These are phyloP conservation scores for Ophraella communa DNA, from an alignment of 2,888 invertebrate genomes.

Conservation along the genomic window DNA sequence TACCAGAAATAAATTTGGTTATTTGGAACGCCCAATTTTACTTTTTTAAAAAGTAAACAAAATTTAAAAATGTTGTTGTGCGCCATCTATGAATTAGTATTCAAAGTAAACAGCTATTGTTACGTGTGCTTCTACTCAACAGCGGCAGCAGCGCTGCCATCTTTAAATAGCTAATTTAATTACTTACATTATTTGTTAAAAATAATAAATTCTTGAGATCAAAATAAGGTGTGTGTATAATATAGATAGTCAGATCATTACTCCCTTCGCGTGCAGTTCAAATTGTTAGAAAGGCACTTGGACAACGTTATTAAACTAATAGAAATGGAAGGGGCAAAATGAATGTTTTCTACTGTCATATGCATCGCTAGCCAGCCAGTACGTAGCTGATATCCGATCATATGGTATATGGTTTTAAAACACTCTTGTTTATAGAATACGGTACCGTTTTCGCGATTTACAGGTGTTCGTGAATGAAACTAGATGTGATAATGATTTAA, in stretches of 20 bases:
- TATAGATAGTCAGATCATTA: not conserved
- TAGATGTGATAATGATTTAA: slow-evolving; percentile 17
- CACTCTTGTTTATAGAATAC: slow-evolving; percentile 1
- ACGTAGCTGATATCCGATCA: slow-evolving; percentile 3
- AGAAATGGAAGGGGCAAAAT: not conserved
- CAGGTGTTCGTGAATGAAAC: slow-evolving; percentile 20
- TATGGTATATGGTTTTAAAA: slow-evolving; percentile 1
- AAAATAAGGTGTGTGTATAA: too few species aligned
- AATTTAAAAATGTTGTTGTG: too few species aligned
- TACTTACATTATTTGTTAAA: too few species aligned
- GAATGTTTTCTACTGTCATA: not conserved
- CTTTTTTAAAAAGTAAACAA: too few species aligned
- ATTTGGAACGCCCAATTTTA: too few species aligned
- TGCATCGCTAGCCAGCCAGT: not conserved
- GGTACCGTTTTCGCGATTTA: slow-evolving; percentile 1
- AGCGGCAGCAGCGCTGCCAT: too few species aligned
- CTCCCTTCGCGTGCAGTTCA: not conserved
- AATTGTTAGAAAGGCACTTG: not conserved
- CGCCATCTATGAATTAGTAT: too few species aligned
- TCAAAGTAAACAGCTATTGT: too few species aligned
- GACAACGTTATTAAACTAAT: not conserved
- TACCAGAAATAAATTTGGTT: too few species aligned
- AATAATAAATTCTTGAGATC: too few species aligned
- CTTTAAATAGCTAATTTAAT: too few species aligned
- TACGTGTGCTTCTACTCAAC: too few species aligned